Evolutionary conservation across 2,888 invertebrate genomes (phyloP).

Genomic region (Atherix ibis): DNA sequence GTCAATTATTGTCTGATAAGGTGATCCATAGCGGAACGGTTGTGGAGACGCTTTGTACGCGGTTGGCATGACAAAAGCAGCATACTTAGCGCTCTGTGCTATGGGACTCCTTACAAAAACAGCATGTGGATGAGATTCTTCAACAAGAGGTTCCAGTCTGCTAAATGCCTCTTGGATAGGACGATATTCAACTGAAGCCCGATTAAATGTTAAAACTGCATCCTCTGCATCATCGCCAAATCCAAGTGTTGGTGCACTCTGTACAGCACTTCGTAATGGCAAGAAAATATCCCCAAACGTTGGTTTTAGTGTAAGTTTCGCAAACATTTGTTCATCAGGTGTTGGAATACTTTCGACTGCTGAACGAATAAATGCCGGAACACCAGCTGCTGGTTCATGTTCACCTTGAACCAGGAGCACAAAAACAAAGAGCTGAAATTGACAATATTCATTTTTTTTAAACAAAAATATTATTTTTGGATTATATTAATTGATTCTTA

Average conservation of each 20-base stretch:
- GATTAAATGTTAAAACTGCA: slow-evolving; percentile 19
- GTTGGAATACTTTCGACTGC: slow-evolving; percentile 28
- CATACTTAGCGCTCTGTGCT: slow-evolving; percentile 19
- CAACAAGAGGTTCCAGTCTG: slow-evolving; percentile 1
- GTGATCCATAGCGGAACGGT: slow-evolving; percentile 28
- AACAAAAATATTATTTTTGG: no score
- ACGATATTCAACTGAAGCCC: slow-evolving; percentile 25
- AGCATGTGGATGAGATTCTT: slow-evolving; percentile 4
- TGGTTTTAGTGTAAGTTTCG: slow-evolving; percentile 18
- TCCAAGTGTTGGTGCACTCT: slow-evolving; percentile 42
- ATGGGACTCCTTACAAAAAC: not conserved
- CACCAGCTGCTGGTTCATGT: slow-evolving; percentile 14
- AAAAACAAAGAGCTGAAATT: slow-evolving; percentile 8
- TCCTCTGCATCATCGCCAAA: no score
- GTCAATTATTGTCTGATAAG: slow-evolving; percentile 26
- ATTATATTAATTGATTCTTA: slow-evolving; percentile 1
- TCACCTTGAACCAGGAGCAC: slow-evolving; percentile 7
- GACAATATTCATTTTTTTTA: no score
- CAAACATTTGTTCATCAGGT: slow-evolving; percentile 3
- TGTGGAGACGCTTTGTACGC: slow-evolving; percentile 18
- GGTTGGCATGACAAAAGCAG: slow-evolving; percentile 21
- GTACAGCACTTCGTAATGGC: slow-evolving; percentile 62
- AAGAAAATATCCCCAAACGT: slow-evolving; percentile 30
- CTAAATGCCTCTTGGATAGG: slow-evolving; percentile 4
- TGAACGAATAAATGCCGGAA: slow-evolving; percentile 24